phyloP scores from a whole-genome alignment of 2,888 invertebrate species.

The Tenthredo mesomela region DNA sequence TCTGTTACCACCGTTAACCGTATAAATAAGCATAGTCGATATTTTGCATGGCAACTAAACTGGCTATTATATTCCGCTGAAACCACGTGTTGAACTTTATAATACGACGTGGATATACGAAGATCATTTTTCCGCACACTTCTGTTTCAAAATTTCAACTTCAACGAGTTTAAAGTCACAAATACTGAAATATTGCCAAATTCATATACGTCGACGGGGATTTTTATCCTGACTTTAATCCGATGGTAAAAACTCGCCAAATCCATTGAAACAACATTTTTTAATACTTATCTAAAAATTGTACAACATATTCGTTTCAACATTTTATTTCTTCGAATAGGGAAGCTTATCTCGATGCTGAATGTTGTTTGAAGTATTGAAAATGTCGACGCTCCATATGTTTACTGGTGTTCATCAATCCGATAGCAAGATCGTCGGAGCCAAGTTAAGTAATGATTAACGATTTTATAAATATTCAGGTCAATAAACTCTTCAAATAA shows the following conservation, averaged over 20 bases:
- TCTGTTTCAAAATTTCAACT: not conserved
- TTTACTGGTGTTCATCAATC: not conserved
- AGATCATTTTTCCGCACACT: not conserved
- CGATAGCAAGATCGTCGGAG: not conserved
- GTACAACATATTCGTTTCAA: not conserved
- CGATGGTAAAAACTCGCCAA: not conserved
- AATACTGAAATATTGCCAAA: not conserved
- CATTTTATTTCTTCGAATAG: not conserved
- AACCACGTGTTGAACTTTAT: not conserved
- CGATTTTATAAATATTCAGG: not conserved
- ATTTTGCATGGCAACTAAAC: conserved; percentile 30
- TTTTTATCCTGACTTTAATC: not conserved
- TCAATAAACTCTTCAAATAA: not conserved
- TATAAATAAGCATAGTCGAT: conserved; percentile 30
- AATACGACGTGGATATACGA: not conserved
- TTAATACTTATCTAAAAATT: not conserved
- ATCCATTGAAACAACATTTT: not conserved
- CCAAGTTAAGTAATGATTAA: conserved; percentile 7
- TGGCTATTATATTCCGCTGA: not conserved
- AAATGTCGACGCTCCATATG: not conserved
- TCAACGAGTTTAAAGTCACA: not conserved
- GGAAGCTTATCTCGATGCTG: not conserved
- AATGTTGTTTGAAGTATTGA: not conserved
- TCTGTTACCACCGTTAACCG: conserved; percentile 13
- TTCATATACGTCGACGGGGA: not conserved